These are phyloP conservation scores for Paraplagusia blochii DNA, from an alignment of 2,113 vertebrate genomes.

Conservation along the genomic window DNA sequence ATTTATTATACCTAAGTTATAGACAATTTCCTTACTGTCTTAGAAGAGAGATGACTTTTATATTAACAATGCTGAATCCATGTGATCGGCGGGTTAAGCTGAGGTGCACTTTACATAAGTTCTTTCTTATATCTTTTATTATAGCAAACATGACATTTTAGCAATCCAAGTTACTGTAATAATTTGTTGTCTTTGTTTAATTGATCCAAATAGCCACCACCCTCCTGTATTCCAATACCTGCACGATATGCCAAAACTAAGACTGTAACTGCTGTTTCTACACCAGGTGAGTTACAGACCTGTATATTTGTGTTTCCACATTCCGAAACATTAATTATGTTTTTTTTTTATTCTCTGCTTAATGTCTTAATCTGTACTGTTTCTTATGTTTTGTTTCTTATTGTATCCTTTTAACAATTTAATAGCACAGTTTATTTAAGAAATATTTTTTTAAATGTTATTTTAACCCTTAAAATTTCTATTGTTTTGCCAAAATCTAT, in stretches of 20 bases:
- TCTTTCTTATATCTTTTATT: no score
- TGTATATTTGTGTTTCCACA: background rate
- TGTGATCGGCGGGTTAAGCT: no score
- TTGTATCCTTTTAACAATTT: no score
- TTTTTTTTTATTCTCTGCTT: background rate
- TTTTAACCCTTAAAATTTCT: background rate
- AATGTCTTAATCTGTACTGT: background rate
- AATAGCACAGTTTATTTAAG: no score
- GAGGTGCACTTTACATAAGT: no score
- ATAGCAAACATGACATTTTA: no score
- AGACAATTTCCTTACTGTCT: background rate
- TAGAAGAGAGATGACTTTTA: no score
- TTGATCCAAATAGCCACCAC: background rate
- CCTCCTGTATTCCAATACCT: conserved; percentile 24
- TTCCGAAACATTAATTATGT: no score
- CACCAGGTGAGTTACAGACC: conserved; percentile 16
- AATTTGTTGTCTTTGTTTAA: background rate
- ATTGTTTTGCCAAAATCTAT: background rate
- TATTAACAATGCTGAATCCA: no score
- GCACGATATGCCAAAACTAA: background rate
- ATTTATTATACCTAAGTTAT: no score
- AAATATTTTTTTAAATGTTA: no score
- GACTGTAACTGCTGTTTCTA: conserved; percentile 3
- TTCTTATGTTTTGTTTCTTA: no score
- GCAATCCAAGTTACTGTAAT: background rate